Conservation (phyloP, 2,797 vertebrate genomes). For the Danionella dracula region DNA sequence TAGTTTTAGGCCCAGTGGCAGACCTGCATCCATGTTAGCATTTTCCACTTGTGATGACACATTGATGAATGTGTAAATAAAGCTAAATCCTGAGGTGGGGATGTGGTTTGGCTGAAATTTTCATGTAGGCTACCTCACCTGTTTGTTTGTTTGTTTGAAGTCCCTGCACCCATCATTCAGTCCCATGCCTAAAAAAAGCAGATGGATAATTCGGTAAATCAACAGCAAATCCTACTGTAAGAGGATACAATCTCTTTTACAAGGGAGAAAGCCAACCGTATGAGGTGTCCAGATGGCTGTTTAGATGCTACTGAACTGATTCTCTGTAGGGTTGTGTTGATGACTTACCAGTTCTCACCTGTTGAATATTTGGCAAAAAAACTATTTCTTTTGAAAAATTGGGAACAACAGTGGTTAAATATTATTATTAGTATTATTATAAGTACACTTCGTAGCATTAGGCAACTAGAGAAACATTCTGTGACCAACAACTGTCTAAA, state of each 20-base stretch:
- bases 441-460: too few relatives aligned
- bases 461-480: too few relatives aligned
- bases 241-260: constrained; percentile 42
- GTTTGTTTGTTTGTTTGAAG: constrained; percentile 14
- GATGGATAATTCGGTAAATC: constrained; percentile 38
- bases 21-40: too few relatives aligned
- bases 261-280: constrained; percentile 10
- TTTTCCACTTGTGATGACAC: too few relatives aligned
- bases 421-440: not conserved
- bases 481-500: too few relatives aligned
- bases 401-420: not conserved
- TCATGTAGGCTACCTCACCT: not conserved
- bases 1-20: too few relatives aligned
- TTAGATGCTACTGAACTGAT: constrained; percentile 5
- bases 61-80: not conserved
- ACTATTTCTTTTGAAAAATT: too few relatives aligned
- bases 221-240: constrained; percentile 42
- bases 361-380: not conserved
- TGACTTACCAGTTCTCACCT: not conserved
- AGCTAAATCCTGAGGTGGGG: not conserved
- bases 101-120: not conserved
- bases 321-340: not conserved
- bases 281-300: constrained; percentile 12
- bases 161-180: constrained; percentile 8
- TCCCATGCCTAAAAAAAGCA: constrained; percentile 38